Conservation (phyloP, 2,113 vertebrate genomes). For the Chamaea fasciata region DNA sequence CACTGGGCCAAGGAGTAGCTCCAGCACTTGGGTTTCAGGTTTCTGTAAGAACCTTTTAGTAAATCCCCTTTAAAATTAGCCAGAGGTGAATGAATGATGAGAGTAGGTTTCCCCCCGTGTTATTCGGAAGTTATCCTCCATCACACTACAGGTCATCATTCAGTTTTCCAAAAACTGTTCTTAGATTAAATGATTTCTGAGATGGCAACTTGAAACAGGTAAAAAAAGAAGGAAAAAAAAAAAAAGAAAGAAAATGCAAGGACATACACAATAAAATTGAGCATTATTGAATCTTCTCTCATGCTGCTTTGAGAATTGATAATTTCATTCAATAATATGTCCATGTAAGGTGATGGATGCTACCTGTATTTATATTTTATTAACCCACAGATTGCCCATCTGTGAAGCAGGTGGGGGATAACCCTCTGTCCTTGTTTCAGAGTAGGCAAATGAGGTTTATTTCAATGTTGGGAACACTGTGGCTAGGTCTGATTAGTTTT, state of each 20-base stretch:
- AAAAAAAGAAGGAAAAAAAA: fast-evolving
- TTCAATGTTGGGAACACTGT: background rate
- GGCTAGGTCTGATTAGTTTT: background rate
- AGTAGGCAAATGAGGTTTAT: background rate
- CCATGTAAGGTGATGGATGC: background rate
- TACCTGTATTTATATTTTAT: background rate
- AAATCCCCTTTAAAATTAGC: background rate
- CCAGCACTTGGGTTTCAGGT: background rate
- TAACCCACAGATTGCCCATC: background rate
- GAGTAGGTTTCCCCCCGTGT: fast-evolving
- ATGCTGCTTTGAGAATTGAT: background rate
- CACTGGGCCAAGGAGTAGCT: background rate
- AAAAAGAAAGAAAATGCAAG: background rate
- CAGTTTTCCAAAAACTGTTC: background rate
- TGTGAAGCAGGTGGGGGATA: background rate
- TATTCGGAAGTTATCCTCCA: background rate
- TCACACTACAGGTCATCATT: background rate
- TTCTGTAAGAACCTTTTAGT: background rate
- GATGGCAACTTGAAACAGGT: background rate
- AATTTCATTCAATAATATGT: background rate
- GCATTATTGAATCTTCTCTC: background rate
- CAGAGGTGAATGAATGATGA: background rate
- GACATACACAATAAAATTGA: background rate
- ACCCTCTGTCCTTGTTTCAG: background rate
- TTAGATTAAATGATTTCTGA: background rate